Conservation (phyloP, 1,140 invertebrate species). For the Drosophila mojavensis region DNA sequence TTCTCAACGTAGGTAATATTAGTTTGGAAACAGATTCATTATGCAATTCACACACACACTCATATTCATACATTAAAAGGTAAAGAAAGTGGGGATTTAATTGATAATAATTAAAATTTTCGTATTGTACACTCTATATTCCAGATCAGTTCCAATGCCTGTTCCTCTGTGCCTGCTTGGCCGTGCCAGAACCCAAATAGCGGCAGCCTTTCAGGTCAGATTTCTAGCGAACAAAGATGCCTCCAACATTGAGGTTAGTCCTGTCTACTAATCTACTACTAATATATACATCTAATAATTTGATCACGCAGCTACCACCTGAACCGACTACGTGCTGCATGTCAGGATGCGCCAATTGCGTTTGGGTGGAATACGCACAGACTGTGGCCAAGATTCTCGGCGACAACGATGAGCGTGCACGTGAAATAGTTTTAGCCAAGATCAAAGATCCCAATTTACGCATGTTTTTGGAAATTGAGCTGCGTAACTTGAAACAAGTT, state of each 20-base stretch:
- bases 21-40: background rate
- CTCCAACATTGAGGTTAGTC: conserved; percentile 52
- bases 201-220: conserved; percentile 19
- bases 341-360: conserved; percentile 97
- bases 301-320: conserved; percentile 84
- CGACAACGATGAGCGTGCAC: conserved; percentile 88
- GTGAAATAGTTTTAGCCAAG: conserved; percentile 90
- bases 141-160: conserved; percentile 82
- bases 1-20: no score
- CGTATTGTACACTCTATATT: background rate
- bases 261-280: background rate
- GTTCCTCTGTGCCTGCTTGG: conserved; percentile 88
- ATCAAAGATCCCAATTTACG: conserved; percentile 92
- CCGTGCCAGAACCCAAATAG: conserved; percentile 16
- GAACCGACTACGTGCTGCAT: conserved; percentile 95
- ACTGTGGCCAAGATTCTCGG: conserved; percentile 89
- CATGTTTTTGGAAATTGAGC: conserved; percentile 91
- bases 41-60: conserved; percentile 24
- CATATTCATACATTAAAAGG: background rate
- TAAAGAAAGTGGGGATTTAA: no score
- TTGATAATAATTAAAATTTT: no score
- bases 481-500: conserved; percentile 85
- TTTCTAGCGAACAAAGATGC: conserved; percentile 30
- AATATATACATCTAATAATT: no score
- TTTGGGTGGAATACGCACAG: conserved; percentile 96